Evolutionary conservation across 2,797 vertebrate species (phyloP).

Genomic region (Urophycis tenuis): DNA sequence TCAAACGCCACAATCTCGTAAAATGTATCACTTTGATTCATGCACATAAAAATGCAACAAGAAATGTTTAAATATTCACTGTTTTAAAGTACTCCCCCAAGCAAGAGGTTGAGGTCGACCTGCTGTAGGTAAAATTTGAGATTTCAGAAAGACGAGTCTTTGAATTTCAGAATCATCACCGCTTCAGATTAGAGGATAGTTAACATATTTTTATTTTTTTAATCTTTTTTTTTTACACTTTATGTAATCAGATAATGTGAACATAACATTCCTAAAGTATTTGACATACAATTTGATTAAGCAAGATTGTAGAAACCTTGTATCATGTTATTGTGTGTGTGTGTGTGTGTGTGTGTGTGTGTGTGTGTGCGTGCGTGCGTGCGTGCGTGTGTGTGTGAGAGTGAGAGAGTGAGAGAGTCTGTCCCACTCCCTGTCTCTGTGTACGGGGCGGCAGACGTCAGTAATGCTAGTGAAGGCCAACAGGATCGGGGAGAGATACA

Average conservation of each 20-base stretch:
- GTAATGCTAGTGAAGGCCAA: conserved; percentile 58
- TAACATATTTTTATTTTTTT: too few relatives aligned
- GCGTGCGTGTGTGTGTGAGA: background rate
- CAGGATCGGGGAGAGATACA: conserved; percentile 60
- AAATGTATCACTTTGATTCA: background rate
- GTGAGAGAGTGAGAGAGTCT: background rate
- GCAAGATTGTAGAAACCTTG: background rate
- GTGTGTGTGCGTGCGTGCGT: too few relatives aligned
- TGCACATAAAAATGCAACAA: background rate
- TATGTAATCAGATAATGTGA: background rate
- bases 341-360: background rate
- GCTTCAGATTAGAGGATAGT: background rate
- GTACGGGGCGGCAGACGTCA: conserved; percentile 64
- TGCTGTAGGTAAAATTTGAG: too few relatives aligned
- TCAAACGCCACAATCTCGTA: background rate
- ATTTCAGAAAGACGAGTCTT: background rate
- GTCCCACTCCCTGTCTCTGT: background rate
- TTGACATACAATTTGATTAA: background rate
- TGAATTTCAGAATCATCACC: background rate
- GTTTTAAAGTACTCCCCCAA: background rate
- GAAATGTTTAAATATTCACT: background rate
- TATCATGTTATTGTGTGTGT: background rate
- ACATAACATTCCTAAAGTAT: background rate
- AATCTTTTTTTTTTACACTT: too few relatives aligned
- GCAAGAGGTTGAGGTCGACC: too few relatives aligned